Percentiles rank a stretch among this genome's conserved stretches.
Evolutionary conservation across 1,140 invertebrate genomes (phyloP).

Genomic region (Drosophila ananassae): DNA sequence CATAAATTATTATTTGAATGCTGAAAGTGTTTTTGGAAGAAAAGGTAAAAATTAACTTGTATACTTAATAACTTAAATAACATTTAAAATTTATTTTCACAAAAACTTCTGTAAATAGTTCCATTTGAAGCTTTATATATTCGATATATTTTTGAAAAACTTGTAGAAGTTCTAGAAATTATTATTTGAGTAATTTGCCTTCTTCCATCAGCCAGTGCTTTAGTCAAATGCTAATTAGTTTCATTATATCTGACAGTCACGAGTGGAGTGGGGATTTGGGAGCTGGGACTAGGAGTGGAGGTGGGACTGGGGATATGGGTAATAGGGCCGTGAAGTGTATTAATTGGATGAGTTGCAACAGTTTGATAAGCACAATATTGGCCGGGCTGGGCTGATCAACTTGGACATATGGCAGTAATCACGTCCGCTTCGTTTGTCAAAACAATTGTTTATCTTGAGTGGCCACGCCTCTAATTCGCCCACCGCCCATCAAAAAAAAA

Average conservation of each 20-base stretch:
- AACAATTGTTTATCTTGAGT: conserved; percentile 29
- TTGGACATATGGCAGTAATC: conserved; percentile 52
- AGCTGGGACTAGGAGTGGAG: neutral
- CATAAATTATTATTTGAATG: too few species aligned
- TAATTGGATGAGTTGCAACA: conserved; percentile 58
- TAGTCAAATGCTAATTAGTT: conserved; percentile 71
- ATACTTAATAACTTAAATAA: too few species aligned
- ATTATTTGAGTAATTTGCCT: neutral
- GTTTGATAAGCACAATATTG: conserved; percentile 60
- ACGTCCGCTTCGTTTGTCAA: conserved; percentile 23
- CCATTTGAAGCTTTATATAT: too few species aligned
- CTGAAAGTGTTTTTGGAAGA: too few species aligned
- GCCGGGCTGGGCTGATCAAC: conserved; percentile 13
- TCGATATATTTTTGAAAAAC: neutral
- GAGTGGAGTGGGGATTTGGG: conserved; percentile 13
- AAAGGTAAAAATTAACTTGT: too few species aligned
- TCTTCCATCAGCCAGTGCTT: conserved; percentile 18
- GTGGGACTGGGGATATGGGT: neutral
- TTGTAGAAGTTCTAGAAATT: neutral
- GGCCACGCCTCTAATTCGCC: neutral
- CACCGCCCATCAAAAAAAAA: neutral
- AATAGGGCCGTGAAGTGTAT: conserved; percentile 37
- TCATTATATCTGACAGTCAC: conserved; percentile 45
- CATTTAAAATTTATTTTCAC: too few species aligned
- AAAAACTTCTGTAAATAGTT: too few species aligned